These are phyloP conservation scores for Atethmia centrago DNA, from an alignment of 2,888 invertebrate genomes.

Conservation along the genomic window DNA sequence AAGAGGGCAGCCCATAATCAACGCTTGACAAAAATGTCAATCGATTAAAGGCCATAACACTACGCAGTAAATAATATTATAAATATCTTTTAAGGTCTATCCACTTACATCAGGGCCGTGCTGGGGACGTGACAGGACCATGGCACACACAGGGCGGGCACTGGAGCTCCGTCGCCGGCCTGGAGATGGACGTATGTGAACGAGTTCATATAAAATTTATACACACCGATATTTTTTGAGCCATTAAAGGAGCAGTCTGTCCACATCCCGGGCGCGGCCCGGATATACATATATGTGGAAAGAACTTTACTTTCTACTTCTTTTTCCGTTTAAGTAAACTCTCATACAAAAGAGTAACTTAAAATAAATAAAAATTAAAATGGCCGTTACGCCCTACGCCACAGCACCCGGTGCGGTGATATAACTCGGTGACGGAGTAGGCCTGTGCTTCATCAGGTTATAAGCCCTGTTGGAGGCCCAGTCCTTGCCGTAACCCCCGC, in stretches of 20 bases:
- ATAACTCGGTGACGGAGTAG: constrained; percentile 79
- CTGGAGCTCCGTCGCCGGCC: too few species aligned
- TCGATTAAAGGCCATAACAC: neutral
- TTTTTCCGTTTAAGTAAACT: neutral
- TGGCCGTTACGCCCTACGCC: constrained; percentile 64
- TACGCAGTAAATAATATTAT: neutral
- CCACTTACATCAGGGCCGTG: too few species aligned
- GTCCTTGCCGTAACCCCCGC: constrained; percentile 84
- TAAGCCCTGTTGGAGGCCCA: constrained; percentile 89
- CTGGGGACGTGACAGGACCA: too few species aligned
- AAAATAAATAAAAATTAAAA: constrained; percentile 3
- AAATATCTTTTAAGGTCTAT: too few species aligned
- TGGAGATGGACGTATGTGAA: too few species aligned
- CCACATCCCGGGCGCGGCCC: too few species aligned
- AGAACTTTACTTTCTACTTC: too few species aligned
- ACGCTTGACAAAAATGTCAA: neutral
- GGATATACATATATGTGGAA: too few species aligned
- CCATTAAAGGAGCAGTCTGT: too few species aligned
- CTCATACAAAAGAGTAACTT: neutral
- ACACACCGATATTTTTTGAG: too few species aligned
- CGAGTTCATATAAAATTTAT: too few species aligned
- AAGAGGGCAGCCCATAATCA: neutral
- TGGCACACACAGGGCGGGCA: too few species aligned
- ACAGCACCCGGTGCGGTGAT: constrained; percentile 84
- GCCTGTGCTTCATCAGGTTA: constrained; percentile 79